Evolutionary conservation across 2,113 vertebrate species (phyloP), one percentile per base, ranked within the genome.

Genomic region (Mola mola): DNA sequence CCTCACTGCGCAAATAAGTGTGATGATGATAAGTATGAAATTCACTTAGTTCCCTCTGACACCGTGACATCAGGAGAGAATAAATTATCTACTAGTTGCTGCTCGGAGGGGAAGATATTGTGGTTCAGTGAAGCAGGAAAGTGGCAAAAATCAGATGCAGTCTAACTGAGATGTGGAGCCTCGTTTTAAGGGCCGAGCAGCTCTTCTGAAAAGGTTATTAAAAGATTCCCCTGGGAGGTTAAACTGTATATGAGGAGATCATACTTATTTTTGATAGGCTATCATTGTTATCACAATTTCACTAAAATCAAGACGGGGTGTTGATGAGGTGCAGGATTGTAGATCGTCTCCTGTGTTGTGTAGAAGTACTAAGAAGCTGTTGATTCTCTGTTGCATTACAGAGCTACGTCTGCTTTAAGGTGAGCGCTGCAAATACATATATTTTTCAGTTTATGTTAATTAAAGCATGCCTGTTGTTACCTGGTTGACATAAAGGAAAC

Each of bases 31-130:
- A n/a, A n/a, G n/a, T n/a, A n/a, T n/a, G n/a, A 43, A 21, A 57
- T 29, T 42, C 22, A 13, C 16, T 1, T 36, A 63, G 48, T 62
- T 55, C 37, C 37, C 26, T 36, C 41, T 52, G 40, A 38, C 29
- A 40, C 26, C 41, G 25, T 59, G 4, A 37, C 37, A 46, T 22
- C 25, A 22, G 31, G 31, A 50, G 37, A 68, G 20, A 44, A 51
- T 13, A 50, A 10, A 50, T 49, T 8, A 67, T 61, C 22, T 50
- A 33, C 62, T 51, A 4, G 42, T 55, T 37, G 11, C n/a, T 51
- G 7, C 37, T 49, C 15, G 44, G 9, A 62, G 13, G 15, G 34
- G 29, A 51, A 31, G 25, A 43, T 51, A 43, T 37, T 8, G 29
- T 37, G 56, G 22, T 50, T 50, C 24, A 43, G 3, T 66, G 53